These are phyloP conservation scores for Drosophila mayaguana DNA, from an alignment of 2,888 invertebrate genomes.

Conservation along the genomic window DNA sequence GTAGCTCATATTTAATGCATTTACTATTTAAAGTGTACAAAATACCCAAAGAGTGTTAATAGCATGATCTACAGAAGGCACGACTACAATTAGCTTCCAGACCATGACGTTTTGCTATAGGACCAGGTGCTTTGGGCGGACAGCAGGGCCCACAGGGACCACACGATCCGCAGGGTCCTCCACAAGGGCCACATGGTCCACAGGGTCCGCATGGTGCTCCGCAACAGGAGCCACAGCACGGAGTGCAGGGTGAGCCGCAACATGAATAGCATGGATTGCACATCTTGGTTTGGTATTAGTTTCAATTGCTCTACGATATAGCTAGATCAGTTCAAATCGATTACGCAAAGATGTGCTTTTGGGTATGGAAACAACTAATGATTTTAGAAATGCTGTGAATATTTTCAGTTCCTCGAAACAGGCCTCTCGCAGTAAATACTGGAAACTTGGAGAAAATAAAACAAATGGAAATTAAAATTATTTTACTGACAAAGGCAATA, in stretches of 20 bases:
- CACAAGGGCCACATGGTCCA: slow-evolving; percentile 26
- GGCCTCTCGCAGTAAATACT: neutral
- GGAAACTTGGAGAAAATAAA: neutral
- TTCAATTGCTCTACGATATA: neutral
- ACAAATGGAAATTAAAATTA: neutral
- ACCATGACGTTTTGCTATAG: slow-evolving; percentile 13
- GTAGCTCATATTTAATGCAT: slow-evolving; percentile 11
- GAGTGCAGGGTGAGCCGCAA: slow-evolving; percentile 24
- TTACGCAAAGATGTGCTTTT: neutral
- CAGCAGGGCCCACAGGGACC: slow-evolving; percentile 23
- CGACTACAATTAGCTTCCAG: slow-evolving; percentile 13
- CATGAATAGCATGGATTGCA: slow-evolving; percentile 50
- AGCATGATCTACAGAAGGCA: slow-evolving; percentile 12
- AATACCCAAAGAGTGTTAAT: slow-evolving; percentile 2
- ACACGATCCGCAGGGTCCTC: slow-evolving; percentile 27
- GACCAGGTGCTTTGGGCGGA: neutral
- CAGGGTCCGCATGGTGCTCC: slow-evolving; percentile 23
- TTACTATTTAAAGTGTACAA: neutral
- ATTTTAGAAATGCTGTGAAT: slow-evolving; percentile 3
- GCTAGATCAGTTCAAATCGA: neutral
- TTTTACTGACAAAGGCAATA: too few species aligned
- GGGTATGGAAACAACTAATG: slow-evolving; percentile 1
- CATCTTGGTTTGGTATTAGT: slow-evolving; percentile 28
- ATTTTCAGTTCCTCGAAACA: neutral
- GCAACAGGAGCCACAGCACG: slow-evolving; percentile 36